Evolutionary conservation across 2,797 vertebrate species (phyloP), one percentile per base, ranked within the genome.

Genomic region (Agapornis canus): DNA sequence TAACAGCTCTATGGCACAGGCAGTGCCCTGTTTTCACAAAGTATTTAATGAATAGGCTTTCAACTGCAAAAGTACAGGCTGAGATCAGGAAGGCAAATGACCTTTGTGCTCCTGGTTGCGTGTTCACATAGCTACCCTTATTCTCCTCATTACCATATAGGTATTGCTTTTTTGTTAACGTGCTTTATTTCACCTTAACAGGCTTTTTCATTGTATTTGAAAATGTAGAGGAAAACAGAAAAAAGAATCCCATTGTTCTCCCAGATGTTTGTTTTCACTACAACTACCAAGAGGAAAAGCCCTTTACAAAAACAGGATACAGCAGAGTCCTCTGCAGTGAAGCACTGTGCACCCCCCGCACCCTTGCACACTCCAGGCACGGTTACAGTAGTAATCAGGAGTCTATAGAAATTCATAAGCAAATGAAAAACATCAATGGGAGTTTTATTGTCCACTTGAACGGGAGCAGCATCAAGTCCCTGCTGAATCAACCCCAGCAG

Each of bases 251-350:
- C 82, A 94, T 96, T 97, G 96, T 97, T 97, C 95, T 93, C 78
- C 49, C 39, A 75, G 39, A 35, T 54, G 6, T 96, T 95, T 97
- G 92, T 94, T 97, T 87, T 96, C 89, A 95, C 82, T 77, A 94
- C 93, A 57, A 37, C 56, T 95, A 68, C 77, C 78, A 91, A 96
- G 94, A 97, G 97, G 97, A 98, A 98, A 96, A 94, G 93, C 73
- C 91, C 86, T 91, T 89, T 82, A 95, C 96, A 96, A 97, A 98
- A 97, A 94, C 96, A 97, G 97, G 97, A 98, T 98, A 86, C 86
- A 92, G 94, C 84, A 87, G 84, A 75, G 6, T 81, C 66, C 81
- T 90, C 85, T 90, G 71, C 43, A 3, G 37, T 3, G 56, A 47
- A 11, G 31, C 5, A 2, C 66, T 11, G 12, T 8, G 54, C 56